A percentile compares a stretch with the other conserved stretches of the same genome.
These are phyloP conservation scores for Drosophila borealis DNA, from an alignment of 2,888 invertebrate genomes.

Conservation along the genomic window DNA sequence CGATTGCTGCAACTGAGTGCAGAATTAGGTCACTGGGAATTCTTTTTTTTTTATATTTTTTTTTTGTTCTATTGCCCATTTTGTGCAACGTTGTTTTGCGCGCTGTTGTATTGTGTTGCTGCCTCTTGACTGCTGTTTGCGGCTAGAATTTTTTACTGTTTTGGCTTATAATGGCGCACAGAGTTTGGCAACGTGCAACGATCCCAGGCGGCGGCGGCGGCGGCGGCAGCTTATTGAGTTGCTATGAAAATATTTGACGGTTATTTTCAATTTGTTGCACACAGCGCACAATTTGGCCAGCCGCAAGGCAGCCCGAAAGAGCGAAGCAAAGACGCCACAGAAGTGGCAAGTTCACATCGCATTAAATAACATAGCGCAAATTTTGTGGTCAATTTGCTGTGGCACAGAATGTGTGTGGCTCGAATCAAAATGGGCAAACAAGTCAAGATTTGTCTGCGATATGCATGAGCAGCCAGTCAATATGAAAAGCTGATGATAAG, in stretches of 20 bases:
- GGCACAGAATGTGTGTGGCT: conserved; percentile 42
- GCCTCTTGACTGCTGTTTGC: conserved; percentile 55
- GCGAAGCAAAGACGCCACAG: background rate
- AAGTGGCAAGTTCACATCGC: conserved; percentile 55
- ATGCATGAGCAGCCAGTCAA: conserved; percentile 4
- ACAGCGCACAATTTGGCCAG: conserved; percentile 32
- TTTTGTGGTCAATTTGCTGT: conserved; percentile 48
- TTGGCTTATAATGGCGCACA: conserved; percentile 34
- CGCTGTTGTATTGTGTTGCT: conserved; percentile 26
- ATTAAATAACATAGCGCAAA: conserved; percentile 36
- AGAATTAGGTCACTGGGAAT: conserved; percentile 79
- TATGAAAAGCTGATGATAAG: conserved; percentile 1
- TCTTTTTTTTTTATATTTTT: conserved; percentile 51
- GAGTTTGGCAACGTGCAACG: conserved; percentile 43
- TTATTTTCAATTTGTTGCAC: conserved; percentile 76
- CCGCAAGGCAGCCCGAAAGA: conserved; percentile 31
- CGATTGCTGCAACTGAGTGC: conserved; percentile 61
- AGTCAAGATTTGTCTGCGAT: conserved; percentile 6
- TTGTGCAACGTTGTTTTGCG: conserved; percentile 63
- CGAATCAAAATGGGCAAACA: conserved; percentile 17
- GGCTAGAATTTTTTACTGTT: conserved; percentile 70
- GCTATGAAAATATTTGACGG: conserved; percentile 62
- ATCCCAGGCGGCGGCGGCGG: conserved; percentile 16
- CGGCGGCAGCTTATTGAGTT: conserved; percentile 45
- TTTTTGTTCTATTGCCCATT: conserved; percentile 54